Evolutionary conservation across 2,888 invertebrate species (phyloP).

Genomic region (Habrosyne pyritoides): DNA sequence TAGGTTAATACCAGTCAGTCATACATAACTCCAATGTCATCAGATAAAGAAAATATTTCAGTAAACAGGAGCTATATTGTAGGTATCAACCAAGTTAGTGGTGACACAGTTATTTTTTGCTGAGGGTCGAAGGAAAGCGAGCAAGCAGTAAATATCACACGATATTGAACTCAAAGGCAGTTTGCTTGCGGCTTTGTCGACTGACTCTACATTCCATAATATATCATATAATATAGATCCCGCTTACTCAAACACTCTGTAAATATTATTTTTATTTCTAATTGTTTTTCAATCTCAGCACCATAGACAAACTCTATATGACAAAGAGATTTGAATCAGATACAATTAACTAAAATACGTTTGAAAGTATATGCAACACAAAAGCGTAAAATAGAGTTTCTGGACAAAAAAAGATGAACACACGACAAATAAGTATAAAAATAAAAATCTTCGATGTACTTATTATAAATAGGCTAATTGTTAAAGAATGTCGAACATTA

Average conservation of each 20-base stretch:
- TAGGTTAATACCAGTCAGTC: background rate
- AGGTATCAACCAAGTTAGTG: background rate
- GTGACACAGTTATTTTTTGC: background rate
- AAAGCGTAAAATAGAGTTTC: too few species aligned
- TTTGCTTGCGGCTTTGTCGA: too few species aligned
- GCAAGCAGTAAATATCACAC: too few species aligned
- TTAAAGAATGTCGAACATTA: background rate
- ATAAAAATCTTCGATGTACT: background rate
- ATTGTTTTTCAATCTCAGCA: background rate
- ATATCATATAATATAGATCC: background rate
- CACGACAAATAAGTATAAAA: too few species aligned
- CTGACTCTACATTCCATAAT: too few species aligned
- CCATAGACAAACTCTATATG: background rate
- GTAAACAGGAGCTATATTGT: background rate
- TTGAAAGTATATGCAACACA: too few species aligned
- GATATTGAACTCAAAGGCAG: too few species aligned
- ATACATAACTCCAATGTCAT: background rate
- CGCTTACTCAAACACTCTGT: background rate
- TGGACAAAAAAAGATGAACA: too few species aligned
- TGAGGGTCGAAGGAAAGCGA: too few species aligned
- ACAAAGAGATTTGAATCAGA: background rate
- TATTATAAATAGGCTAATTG: background rate
- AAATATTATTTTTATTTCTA: background rate
- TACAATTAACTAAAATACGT: background rate
- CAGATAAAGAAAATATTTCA: background rate